These are phyloP conservation scores for Maconellicoccus hirsutus DNA, from an alignment of 1,140 invertebrate species.

Conservation along the genomic window DNA sequence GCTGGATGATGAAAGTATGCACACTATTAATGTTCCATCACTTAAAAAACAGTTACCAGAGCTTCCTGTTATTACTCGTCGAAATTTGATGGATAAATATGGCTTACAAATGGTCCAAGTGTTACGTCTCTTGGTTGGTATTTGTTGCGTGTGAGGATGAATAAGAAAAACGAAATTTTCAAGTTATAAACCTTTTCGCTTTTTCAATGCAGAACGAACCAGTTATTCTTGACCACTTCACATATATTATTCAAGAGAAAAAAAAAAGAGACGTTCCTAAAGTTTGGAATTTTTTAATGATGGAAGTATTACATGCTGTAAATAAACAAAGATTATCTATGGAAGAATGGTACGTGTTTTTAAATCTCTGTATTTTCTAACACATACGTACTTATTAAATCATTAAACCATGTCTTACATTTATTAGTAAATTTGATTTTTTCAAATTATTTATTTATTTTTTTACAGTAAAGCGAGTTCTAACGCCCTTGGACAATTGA, in stretches of 20 bases:
- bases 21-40: constrained; percentile 38
- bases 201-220: constrained; percentile 48
- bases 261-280: constrained; percentile 41
- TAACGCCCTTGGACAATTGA: constrained; percentile 44
- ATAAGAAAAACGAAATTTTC: too few species aligned
- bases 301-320: constrained; percentile 48
- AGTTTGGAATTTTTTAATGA: constrained; percentile 52
- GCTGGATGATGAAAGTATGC: constrained; percentile 37
- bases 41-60: constrained; percentile 44
- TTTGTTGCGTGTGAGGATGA: constrained; percentile 23
- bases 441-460: constrained; percentile 23
- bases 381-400: constrained; percentile 17
- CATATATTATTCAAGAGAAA: constrained; percentile 40
- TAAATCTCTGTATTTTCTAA: background rate
- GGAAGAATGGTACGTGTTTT: constrained; percentile 41
- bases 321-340: constrained; percentile 48
- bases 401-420: background rate
- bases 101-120: constrained; percentile 45
- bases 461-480: constrained; percentile 36
- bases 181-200: constrained; percentile 21
- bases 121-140: constrained; percentile 49
- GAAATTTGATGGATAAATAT: constrained; percentile 42
- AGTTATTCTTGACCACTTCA: constrained; percentile 47
- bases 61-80: constrained; percentile 45
- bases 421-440: too few species aligned